These are phyloP conservation scores for Umimayanthus chanpuru DNA, from an alignment of 92 coral and sea anemone species.

Conservation along the genomic window DNA sequence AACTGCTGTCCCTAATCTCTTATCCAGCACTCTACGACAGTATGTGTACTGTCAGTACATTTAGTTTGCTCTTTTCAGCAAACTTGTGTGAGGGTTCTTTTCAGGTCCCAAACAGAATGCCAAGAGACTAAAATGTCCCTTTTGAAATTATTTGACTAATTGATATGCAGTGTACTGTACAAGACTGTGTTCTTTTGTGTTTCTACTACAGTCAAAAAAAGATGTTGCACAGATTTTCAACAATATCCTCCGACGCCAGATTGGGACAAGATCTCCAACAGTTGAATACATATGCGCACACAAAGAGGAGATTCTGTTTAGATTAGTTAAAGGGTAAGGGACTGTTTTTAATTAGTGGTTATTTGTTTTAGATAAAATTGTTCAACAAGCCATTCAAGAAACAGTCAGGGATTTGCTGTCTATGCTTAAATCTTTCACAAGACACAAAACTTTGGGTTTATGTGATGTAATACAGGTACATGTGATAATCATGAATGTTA, in stretches of 20 bases:
- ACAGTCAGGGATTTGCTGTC: neutral
- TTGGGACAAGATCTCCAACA: constrained; percentile 90
- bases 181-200: neutral
- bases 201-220: constrained; percentile 77
- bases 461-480: too few species aligned
- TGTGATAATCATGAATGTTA: too few species aligned
- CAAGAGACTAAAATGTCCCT: too few species aligned
- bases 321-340: constrained; percentile 63
- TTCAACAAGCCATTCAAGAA: neutral
- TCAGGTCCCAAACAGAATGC: too few species aligned
- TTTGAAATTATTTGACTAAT: too few species aligned
- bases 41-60: too few species aligned
- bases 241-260: constrained; percentile 87
- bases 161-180: neutral
- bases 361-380: neutral
- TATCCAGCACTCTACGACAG: too few species aligned
- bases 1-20: too few species aligned
- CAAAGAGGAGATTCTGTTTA: constrained; percentile 27
- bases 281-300: constrained; percentile 74
- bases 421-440: too few species aligned
- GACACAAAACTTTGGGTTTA: too few species aligned
- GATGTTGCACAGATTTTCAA: constrained; percentile 95
- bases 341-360: neutral
- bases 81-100: too few species aligned
- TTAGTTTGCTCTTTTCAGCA: too few species aligned